Conservation (phyloP, 2,888 invertebrate species). For the Saturnia japonica region DNA sequence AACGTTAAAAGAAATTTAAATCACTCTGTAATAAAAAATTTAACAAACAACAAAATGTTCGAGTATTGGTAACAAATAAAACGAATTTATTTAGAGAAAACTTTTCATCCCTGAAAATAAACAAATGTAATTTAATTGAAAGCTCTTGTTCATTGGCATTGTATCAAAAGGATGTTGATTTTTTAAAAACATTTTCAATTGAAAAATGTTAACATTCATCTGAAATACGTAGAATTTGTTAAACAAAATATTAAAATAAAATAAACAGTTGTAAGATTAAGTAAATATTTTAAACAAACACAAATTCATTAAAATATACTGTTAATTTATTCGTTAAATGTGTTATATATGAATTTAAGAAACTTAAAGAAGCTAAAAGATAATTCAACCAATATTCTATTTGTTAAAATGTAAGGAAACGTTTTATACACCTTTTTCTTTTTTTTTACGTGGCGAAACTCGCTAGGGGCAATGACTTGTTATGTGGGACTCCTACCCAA, state of each 20-base stretch:
- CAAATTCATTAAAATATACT: background rate
- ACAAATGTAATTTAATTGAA: conserved; percentile 59
- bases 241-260: background rate
- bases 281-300: background rate
- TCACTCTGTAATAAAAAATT: conserved; percentile 13
- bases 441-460: no score
- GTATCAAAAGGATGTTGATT: conserved; percentile 33
- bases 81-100: conserved; percentile 32
- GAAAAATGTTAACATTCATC: conserved; percentile 17
- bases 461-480: no score
- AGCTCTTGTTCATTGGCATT: conserved; percentile 42
- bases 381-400: background rate
- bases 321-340: no score
- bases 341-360: background rate
- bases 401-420: no score
- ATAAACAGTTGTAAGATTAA: background rate
- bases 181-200: conserved; percentile 30
- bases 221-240: background rate
- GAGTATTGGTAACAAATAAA: conserved; percentile 25
- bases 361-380: background rate
- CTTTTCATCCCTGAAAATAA: conserved; percentile 46
- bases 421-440: no score
- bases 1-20: background rate
- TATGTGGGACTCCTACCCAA: no score
- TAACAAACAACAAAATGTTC: conserved; percentile 16